Evolutionary conservation across 2,888 invertebrate genomes (phyloP), one percentile per base, ranked within the genome.

Genomic region (Lasioglossum morio): DNA sequence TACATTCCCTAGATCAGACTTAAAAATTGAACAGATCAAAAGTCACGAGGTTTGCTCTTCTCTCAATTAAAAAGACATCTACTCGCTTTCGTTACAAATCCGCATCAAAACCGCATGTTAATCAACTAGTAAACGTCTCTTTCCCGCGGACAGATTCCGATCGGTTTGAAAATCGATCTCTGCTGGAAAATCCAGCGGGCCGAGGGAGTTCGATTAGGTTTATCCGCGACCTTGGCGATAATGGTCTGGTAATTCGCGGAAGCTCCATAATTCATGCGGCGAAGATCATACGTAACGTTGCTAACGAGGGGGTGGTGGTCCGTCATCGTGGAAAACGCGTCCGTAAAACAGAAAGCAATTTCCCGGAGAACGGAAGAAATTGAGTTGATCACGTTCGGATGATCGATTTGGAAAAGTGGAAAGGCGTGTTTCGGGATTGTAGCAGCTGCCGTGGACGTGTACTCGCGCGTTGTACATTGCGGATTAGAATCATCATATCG

Each of bases 401-500:
- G 12, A 40, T 43, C 14, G 8, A 16, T 76, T 40, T 40, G 34
- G 46, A 60, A 70, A 37, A 53, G 7, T 46, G 23, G 34, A 57
- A 76, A 53, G 69, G 48, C 34, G 66, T 40, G 43, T 69, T 79
- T 79, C 16, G 83, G 80, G 72, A 73, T 48, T 73, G 69, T 30
- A 16, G 27, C 46, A 27, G 37, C 57, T 40, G 73, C 82, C 19
- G 66, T 73, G 86, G 81, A 93, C 88, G 48, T 89, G 82, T 92
- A 81, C 87, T 90, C 87, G 53, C 2, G 53, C 27, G 82, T 87
- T 88, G 87, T 84, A 85, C 83, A 53, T 53, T 89, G 78, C 82
- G 84, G 91, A 92, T 92, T 92, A 92, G 85, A 91, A 90, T 92
- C 87, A 91, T 90, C 87, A 86, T 90, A 85, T 80, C 87, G 85